Evolutionary conservation across 1,140 invertebrate genomes (phyloP).

Genomic region (Homarus americanus): DNA sequence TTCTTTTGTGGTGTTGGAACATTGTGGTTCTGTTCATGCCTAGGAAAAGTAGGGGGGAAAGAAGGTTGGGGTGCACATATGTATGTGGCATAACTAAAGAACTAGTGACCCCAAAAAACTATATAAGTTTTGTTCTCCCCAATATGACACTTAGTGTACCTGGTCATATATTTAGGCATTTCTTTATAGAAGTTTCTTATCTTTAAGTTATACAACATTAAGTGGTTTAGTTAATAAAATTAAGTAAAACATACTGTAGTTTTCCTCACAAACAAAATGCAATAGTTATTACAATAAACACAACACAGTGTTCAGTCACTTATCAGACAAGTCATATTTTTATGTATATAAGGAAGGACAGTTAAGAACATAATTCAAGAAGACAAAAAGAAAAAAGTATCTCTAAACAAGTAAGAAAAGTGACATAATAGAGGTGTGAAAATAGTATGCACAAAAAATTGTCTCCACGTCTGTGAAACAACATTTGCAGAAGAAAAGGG

Average conservation of each 20-base stretch:
- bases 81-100: not conserved
- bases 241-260: not conserved
- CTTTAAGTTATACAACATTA: not conserved
- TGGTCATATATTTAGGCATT: too few species aligned
- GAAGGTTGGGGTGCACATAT: constrained; percentile 28
- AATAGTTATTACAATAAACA: not conserved
- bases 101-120: not conserved
- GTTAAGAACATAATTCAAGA: too few species aligned
- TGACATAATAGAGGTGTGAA: not conserved
- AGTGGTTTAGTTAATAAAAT: not conserved
- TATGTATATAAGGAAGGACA: not conserved
- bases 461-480: not conserved
- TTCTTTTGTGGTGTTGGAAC: constrained; percentile 50
- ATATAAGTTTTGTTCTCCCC: constrained; percentile 12
- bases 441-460: not conserved
- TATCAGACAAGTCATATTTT: not conserved
- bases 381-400: not conserved
- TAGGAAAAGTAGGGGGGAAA: not conserved
- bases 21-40: constrained; percentile 39
- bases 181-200: too few species aligned
- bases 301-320: not conserved
- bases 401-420: not conserved
- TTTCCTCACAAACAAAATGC: not conserved
- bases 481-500: not conserved
- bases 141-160: not conserved